phyloP scores from a whole-genome alignment of 2,797 vertebrate genomes.

The Phataginus tricuspis region DNA sequence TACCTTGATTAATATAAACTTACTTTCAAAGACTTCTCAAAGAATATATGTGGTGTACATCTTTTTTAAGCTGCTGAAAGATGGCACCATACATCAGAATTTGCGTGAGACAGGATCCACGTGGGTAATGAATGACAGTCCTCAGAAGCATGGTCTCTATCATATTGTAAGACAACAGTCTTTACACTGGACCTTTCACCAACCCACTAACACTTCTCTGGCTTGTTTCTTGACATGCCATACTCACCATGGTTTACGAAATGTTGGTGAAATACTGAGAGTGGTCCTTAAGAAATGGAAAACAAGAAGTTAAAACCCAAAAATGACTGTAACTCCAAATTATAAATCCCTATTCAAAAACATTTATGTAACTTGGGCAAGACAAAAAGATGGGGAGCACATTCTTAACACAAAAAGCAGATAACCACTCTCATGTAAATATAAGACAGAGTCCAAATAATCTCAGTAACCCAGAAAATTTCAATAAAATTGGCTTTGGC shows the following conservation, averaged over 20 bases:
- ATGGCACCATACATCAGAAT: not conserved
- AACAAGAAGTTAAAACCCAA: not conserved
- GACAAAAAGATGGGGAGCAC: not conserved
- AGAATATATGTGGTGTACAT: not conserved
- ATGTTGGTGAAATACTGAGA: not conserved
- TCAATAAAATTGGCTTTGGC: not conserved
- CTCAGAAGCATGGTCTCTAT: not conserved
- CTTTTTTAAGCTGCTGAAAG: conserved; percentile 28
- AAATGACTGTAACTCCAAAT: not conserved
- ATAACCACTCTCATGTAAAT: not conserved
- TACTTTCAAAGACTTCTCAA: conserved; percentile 20
- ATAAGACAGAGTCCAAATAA: not conserved
- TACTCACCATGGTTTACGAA: not conserved
- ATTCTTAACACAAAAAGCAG: conserved; percentile 11
- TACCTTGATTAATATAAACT: not conserved
- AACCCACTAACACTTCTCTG: not conserved
- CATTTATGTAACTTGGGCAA: not conserved
- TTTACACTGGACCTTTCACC: not conserved
- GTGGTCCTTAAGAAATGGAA: not conserved
- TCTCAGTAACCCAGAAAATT: not conserved
- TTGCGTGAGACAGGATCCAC: not conserved
- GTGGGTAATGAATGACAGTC: not conserved
- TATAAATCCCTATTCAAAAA: not conserved
- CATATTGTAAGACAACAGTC: not conserved
- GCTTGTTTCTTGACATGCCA: not conserved